phyloP scores from a whole-genome alignment of 2,888 invertebrate genomes.

The Xanthorhoe spadicearia region DNA sequence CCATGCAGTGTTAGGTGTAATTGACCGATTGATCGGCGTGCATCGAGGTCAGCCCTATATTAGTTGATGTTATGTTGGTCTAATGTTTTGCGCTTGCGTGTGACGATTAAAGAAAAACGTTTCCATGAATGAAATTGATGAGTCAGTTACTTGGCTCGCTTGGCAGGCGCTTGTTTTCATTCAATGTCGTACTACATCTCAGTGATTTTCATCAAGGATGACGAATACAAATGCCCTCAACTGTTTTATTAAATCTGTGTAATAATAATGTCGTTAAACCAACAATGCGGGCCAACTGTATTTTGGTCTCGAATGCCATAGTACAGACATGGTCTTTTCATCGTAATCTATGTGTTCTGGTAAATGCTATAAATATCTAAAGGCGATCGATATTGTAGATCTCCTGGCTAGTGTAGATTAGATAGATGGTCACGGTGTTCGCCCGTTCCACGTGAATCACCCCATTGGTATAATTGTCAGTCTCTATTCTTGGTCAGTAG shows the following conservation, averaged over 20 bases:
- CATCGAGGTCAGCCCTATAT: slow-evolving; percentile 38
- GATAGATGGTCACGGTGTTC: slow-evolving; percentile 41
- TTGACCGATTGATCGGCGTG: slow-evolving; percentile 42
- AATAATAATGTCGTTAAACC: slow-evolving; percentile 28
- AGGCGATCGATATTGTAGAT: slow-evolving; percentile 31
- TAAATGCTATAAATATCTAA: slow-evolving; percentile 48
- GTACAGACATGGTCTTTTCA: slow-evolving; percentile 22
- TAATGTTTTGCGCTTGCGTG: slow-evolving; percentile 39
- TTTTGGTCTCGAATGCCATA: slow-evolving; percentile 32
- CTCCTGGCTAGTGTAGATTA: slow-evolving; percentile 10
- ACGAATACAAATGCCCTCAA: slow-evolving; percentile 50
- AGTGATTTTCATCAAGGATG: slow-evolving; percentile 53
- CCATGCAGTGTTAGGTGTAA: slow-evolving; percentile 35
- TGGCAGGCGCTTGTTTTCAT: slow-evolving; percentile 58
- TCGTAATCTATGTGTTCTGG: slow-evolving; percentile 49
- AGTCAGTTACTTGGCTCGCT: slow-evolving; percentile 70
- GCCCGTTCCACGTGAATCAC: slow-evolving; percentile 44
- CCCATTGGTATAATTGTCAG: slow-evolving; percentile 35
- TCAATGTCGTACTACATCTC: slow-evolving; percentile 50
- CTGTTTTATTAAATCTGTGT: slow-evolving; percentile 40
- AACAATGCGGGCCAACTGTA: slow-evolving; percentile 37
- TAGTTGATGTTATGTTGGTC: slow-evolving; percentile 24
- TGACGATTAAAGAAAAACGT: slow-evolving; percentile 48
- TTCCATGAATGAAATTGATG: slow-evolving; percentile 73
- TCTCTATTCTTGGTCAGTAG: slow-evolving; percentile 36